These are phyloP conservation scores for Drosophila suzukii DNA, from an alignment of 1,140 invertebrate genomes.

Conservation along the genomic window DNA sequence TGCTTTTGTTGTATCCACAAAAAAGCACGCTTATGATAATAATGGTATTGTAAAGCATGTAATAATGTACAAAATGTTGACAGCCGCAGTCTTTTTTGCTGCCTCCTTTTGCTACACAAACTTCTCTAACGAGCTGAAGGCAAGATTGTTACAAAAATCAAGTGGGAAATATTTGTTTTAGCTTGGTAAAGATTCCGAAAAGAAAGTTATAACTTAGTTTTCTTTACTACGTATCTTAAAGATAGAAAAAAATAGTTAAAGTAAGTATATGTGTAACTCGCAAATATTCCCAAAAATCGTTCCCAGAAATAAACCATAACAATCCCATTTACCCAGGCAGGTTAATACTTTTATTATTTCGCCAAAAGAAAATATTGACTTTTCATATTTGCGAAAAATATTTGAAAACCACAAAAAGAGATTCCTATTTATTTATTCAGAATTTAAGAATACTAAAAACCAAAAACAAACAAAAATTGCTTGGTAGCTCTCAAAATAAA, in stretches of 20 bases:
- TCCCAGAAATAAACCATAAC: conserved; percentile 21
- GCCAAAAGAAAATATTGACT: conserved; percentile 56
- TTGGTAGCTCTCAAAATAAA: conserved; percentile 49
- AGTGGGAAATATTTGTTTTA: conserved; percentile 5
- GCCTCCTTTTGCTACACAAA: conserved; percentile 47
- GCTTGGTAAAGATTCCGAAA: not conserved
- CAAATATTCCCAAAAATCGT: not conserved
- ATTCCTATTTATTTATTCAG: conserved; percentile 58
- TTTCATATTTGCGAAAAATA: conserved; percentile 68
- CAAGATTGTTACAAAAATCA: conserved; percentile 10
- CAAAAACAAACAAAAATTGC: conserved; percentile 56
- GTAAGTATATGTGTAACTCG: too few relatives aligned
- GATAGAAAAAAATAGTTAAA: too few relatives aligned
- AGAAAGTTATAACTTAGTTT: not conserved
- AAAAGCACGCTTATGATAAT: conserved; percentile 83
- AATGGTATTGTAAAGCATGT: conserved; percentile 59
- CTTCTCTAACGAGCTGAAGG: conserved; percentile 69
- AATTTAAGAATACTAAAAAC: conserved; percentile 31
- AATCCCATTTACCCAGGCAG: conserved; percentile 13
- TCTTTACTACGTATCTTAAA: not conserved
- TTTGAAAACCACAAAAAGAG: conserved; percentile 23
- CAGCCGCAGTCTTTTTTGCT: conserved; percentile 38
- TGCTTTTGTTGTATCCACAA: conserved; percentile 80
- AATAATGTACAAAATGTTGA: conserved; percentile 36
- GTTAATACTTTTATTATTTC: conserved; percentile 13